A percentile compares a stretch with the other conserved stretches of the same genome.
Evolutionary conservation across 2,888 invertebrate genomes (phyloP).

Genomic region (Chrysomela aeneicollis): DNA sequence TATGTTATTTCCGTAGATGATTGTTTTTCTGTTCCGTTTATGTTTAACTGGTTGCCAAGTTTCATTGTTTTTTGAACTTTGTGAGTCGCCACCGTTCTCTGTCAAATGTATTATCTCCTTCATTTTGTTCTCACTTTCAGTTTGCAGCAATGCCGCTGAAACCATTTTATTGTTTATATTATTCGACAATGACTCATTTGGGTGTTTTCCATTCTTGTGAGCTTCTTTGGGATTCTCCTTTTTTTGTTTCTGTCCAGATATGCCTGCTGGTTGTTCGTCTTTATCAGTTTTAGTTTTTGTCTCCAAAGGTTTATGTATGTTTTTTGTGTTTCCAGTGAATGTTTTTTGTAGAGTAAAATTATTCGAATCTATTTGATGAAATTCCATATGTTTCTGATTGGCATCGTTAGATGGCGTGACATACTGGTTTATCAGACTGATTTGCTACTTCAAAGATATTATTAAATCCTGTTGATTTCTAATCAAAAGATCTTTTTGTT

Average conservation of each 20-base stretch:
- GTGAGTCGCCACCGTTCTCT: neutral
- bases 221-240: neutral
- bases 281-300: constrained; percentile 9
- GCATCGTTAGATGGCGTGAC: neutral
- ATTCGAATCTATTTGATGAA: neutral
- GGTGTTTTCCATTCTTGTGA: neutral
- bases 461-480: constrained; percentile 2
- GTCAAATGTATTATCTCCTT: constrained; percentile 1
- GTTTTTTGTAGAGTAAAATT: neutral
- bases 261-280: neutral
- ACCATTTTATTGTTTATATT: neutral
- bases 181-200: neutral
- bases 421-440: constrained; percentile 7
- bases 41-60: too few species aligned
- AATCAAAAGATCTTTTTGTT: constrained; percentile 8
- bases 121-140: constrained; percentile 11
- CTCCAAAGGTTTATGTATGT: neutral
- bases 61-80: too few species aligned
- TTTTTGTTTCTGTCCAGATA: neutral
- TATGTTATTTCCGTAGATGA: neutral
- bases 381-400: neutral
- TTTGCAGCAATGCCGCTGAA: constrained; percentile 6
- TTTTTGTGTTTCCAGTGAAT: neutral
- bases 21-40: neutral
- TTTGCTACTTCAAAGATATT: neutral